phyloP scores from a whole-genome alignment of 2,797 vertebrate genomes.

The Myoxocephalus aenaeus region DNA sequence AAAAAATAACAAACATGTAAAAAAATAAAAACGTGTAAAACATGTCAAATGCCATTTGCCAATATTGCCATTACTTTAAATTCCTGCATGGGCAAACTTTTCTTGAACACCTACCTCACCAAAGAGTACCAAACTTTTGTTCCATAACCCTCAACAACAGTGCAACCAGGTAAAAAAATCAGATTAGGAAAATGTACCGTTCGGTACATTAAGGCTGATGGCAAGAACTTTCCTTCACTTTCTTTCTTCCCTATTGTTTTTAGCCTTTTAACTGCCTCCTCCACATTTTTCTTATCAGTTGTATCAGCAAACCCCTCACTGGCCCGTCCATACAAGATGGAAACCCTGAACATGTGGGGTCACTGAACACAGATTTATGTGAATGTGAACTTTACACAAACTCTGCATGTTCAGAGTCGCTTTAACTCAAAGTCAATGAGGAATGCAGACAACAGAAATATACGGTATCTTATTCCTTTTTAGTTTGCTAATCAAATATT shows the following conservation, averaged over 20 bases:
- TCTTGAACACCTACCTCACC: neutral
- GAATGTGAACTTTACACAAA: neutral
- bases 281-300: neutral
- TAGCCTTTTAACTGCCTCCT: neutral
- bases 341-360: neutral
- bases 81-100: neutral
- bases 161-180: neutral
- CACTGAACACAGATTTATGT: neutral
- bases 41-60: too few relatives aligned
- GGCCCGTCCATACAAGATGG: neutral
- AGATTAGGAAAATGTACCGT: neutral
- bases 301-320: neutral
- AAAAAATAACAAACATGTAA: neutral
- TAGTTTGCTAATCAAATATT: slow-evolving; percentile 28
- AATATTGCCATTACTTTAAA: neutral
- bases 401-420: neutral
- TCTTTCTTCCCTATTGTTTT: neutral
- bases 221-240: neutral
- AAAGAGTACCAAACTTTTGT: neutral
- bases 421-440: slow-evolving; percentile 19
- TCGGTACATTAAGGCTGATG: neutral
- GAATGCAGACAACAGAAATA: slow-evolving; percentile 36
- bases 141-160: neutral
- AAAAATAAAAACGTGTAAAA: neutral
- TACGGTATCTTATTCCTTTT: neutral